Base-by-base conservation (phyloP, 2,113 vertebrate genomes). In the Aix galericulata region DNA sequence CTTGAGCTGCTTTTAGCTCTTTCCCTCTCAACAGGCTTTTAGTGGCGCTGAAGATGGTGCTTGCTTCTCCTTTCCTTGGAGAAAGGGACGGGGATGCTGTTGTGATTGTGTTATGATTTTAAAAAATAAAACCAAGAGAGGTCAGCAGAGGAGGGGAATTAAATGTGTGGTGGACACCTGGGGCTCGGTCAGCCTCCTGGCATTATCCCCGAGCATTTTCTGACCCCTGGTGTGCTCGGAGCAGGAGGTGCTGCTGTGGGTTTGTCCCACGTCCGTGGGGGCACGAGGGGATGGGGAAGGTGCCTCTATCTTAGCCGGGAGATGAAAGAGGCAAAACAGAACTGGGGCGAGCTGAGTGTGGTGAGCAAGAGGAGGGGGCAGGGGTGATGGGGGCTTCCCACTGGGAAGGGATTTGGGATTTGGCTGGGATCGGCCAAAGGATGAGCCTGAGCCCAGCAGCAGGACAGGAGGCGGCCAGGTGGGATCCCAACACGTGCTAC, bases 171-270 rank as follows among this genome's bases (percentile, higher is more conserved):
- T 26, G 12, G 8, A 34, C 48, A 82, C 29, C 29, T 58, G 64
- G 69, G 20, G 8, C 22, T 69, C 26, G 3, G 73, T 74, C 74
- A 44, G 12, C 64, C 38, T 44, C 40, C n/a, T 1, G 1, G 27
- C 22, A 21, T 2, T 1, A 23, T 42, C 5, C 29, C 53, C 81
- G 58, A 63, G 1, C 77, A 73, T 36, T 9, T 42, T 10, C n/a
- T 7, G 4, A 4, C 2, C 5, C 32, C 52, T 48, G 22, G 40
- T 0, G 0, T 58, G 15, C 27, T 26, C 1, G 0, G 53, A 40
- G n/a, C 52, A 53, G 32, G 48, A 31, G 56, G 22, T 1, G 4
- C 11, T 63, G 60, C 6, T 1, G 81, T 81, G 53, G 64, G 9
- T 15, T 38, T 73, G 29, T 38, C 8, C 56, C 62, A 48, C 68